phyloP scores from a whole-genome alignment of 2,888 invertebrate genomes.

The Amblyteles armatorius region DNA sequence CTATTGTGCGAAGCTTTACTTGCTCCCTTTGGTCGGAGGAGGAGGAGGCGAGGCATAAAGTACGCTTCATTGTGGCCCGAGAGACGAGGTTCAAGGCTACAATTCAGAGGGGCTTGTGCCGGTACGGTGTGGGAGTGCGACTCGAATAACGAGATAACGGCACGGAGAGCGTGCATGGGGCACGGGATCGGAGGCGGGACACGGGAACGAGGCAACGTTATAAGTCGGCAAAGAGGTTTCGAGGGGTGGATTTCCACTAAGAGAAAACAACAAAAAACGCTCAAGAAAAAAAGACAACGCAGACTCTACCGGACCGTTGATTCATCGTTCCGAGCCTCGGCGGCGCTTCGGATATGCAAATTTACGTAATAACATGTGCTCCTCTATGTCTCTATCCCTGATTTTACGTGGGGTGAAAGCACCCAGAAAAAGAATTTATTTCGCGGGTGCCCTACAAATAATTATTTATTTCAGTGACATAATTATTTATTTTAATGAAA shows the following conservation, averaged over 20 bases:
- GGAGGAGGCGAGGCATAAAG: conserved; percentile 47
- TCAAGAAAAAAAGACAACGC: conserved; percentile 15
- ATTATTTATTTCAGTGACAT: too few species aligned
- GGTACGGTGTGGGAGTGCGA: conserved; percentile 39
- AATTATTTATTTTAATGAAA: too few species aligned
- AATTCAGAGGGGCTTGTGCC: conserved; percentile 57
- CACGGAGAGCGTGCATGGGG: conserved; percentile 49
- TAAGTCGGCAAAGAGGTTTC: conserved; percentile 17
- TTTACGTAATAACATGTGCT: conserved; percentile 29
- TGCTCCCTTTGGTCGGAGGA: conserved; percentile 19
- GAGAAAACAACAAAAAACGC: conserved; percentile 16
- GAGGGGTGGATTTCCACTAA: not conserved
- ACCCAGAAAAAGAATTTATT: too few species aligned
- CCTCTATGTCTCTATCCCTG: not conserved
- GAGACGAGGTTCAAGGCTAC: conserved; percentile 64
- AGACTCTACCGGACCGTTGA: conserved; percentile 13
- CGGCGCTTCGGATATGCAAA: conserved; percentile 30
- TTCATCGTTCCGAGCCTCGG: conserved; percentile 31
- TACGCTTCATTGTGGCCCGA: conserved; percentile 63
- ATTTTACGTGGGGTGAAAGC: not conserved
- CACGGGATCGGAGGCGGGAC: conserved; percentile 25
- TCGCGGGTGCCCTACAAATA: too few species aligned
- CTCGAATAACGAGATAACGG: conserved; percentile 64
- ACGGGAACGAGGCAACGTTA: conserved; percentile 7
- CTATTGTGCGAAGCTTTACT: conserved; percentile 47